Base-by-base conservation (phyloP, 2,888 invertebrate genomes). In the Sericinus montela region DNA sequence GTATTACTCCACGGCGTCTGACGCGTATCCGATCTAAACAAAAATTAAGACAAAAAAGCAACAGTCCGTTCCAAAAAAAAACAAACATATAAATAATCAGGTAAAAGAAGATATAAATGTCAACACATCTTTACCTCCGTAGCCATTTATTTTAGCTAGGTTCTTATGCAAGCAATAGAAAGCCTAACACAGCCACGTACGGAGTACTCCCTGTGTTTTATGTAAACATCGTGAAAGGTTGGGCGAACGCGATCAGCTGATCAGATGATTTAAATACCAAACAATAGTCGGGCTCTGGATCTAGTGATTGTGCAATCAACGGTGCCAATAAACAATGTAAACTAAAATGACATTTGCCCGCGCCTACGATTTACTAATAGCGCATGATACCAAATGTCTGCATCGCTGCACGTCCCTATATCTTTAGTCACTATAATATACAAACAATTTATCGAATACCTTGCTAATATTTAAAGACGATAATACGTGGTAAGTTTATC, bases 221-320 rank as follows among this genome's bases (percentile, higher is more conserved):
- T 50, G 57, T 56, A 60, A 64, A 66, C 75, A 77, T 86, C 87
- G 86, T 87, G 86, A 87, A 80, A 87, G 86, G 86, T 86, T 80
- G 76, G 64, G 69, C 72, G 72, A 71, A 69, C 70, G 72, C 72
- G 76, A 85, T 84, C 84, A 76, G 73, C 70, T 75, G 78, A 83
- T 84, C 77, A 63, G 65, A 70, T 75, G 77, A 78, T 75, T 78
- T 83, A 84, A 85, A 85, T 84, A 82, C 79, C 81, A 80, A 67
- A 80, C 78, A 81, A 80, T 73, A 65, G 70, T 66, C 53, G 61
- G 57, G 59, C 69, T 70, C 66, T 72, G 76, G 72, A 73, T 74
- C 65, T 63, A 64, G 62, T 45, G 51, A 62, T 71, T 73, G 62
- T 52, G 66, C 66, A 74, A 70, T 60, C 57, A 61, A 58, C 43